Evolutionary conservation across 2,113 vertebrate species (phyloP), one percentile per base, ranked within the genome.

Genomic region (Trochalopteron elliotii): DNA sequence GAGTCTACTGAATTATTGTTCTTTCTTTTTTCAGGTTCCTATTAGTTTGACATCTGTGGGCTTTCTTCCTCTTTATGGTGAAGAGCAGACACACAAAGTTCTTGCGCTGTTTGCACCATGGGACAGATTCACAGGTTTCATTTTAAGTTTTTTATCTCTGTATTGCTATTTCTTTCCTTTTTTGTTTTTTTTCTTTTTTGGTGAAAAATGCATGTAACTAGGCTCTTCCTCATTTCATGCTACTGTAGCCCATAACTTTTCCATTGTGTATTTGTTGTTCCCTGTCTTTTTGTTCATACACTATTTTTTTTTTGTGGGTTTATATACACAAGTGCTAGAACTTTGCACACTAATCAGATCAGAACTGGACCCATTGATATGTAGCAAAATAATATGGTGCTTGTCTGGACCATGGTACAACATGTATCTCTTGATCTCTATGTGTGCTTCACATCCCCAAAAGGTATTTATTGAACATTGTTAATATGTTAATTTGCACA

Each of bases 91-190:
- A 39, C 96, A 98, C 87, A 99, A 98, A 97, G 69, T 99, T 69
- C 98, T 99, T 97, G 99, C 98, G 15, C 97, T 99, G 50, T 99
- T 99, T 98, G 93, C 98, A n/a, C 98, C 99, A 35, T 87, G 96
- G 30, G 98, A 99, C 82, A 96, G 88, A 0, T 70, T 98, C 40
- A 98, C 97, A 98, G 98, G 98, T 99, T 91, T 94, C 30, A 67
- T 53, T 96, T 96, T 83, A 78, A 77, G 13, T 37, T 90, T 93
- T 65, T 90, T 59, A 60, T 88, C 20, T 90, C 37, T 56, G 7
- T 83, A 24, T 64, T 89, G 18, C 35, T 81, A 9, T 69, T 84
- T 39, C 12, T 61, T 17, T 28, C 20, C 45, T 12, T 37, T 27
- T 52, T 71, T n/a, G n/a, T 3, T 20, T 33, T n/a, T 30, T 67